Percentiles rank a stretch among this genome's conserved stretches.
Conservation (phyloP, 2,888 invertebrate genomes). For the Tenthredo amoena region DNA sequence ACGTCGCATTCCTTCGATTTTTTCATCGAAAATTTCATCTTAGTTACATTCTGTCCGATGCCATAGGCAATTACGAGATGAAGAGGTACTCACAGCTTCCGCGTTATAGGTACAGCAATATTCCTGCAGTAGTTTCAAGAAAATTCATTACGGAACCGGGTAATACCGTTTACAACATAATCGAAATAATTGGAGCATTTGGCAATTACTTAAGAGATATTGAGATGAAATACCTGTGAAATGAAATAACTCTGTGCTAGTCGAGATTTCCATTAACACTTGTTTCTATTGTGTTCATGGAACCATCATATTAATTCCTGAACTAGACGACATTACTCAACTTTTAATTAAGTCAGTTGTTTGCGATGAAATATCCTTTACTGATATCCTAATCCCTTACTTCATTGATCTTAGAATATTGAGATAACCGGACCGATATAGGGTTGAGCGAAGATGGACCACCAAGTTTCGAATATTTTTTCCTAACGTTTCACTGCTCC, state of each 20-base stretch:
- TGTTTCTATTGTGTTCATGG: neutral
- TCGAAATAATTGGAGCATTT: constrained; percentile 16
- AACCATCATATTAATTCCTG: neutral
- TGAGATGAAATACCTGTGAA: neutral
- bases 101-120: neutral
- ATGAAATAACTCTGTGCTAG: neutral
- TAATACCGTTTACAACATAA: neutral
- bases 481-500: neutral
- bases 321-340: neutral
- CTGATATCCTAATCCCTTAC: no score
- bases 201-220: neutral
- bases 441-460: no score
- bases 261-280: neutral
- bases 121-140: neutral
- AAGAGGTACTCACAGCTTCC: neutral
- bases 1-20: neutral
- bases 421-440: no score
- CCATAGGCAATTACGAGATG: neutral
- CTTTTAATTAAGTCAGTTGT: neutral
- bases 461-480: neutral
- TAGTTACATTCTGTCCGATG: neutral
- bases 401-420: neutral
- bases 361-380: neutral
- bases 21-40: neutral
- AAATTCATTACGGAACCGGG: neutral